Conservation (phyloP, 2,113 vertebrate genomes). For the Crotalus helleri region DNA sequence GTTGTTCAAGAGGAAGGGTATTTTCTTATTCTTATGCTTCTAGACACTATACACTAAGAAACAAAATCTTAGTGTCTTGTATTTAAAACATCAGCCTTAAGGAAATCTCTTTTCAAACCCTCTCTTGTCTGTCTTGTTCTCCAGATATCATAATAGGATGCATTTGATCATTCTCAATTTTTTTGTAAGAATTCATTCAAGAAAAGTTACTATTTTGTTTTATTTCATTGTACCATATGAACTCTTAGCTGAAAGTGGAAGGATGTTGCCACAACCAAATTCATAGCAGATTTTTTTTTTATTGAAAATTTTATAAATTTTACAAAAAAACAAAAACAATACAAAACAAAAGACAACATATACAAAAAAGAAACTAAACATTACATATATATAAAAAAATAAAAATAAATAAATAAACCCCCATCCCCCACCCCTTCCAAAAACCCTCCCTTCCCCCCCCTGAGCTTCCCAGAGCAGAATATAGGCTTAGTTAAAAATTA, state of each 20-base stretch:
- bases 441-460: no score
- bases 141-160: not conserved
- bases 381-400: no score
- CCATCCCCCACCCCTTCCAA: no score
- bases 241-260: not conserved
- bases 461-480: no score
- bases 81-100: not conserved
- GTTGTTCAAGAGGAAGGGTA: not conserved
- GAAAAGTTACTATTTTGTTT: conserved; percentile 4
- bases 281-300: not conserved
- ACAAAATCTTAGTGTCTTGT: not conserved
- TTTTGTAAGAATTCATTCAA: not conserved
- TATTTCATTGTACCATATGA: not conserved
- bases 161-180: not conserved
- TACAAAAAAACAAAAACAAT: no score
- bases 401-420: no score
- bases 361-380: no score
- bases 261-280: not conserved
- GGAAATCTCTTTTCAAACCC: not conserved
- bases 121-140: not conserved
- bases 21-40: not conserved
- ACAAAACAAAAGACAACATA: no score
- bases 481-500: no score
- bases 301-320: no score
- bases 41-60: not conserved